Conservation (phyloP, 1,140 invertebrate species). For the Neodiprion lecontei region DNA sequence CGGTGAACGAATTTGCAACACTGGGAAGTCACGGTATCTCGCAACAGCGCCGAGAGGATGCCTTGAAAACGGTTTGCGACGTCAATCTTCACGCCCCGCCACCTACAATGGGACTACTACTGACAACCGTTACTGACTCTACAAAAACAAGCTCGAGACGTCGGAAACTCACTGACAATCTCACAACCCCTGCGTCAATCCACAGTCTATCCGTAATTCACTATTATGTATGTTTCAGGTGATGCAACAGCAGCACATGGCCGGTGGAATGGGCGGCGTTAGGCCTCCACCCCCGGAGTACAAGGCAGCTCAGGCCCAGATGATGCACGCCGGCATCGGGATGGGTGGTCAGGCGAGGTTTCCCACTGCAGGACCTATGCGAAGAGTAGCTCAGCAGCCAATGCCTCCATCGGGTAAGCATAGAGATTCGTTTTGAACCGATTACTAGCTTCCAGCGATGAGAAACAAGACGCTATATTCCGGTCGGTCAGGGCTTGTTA, state of each 20-base stretch:
- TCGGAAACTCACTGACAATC: not conserved
- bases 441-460: not conserved
- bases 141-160: not conserved
- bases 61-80: not conserved
- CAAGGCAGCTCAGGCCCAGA: constrained; percentile 70
- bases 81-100: not conserved
- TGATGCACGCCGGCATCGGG: constrained; percentile 64
- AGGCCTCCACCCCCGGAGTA: constrained; percentile 80
- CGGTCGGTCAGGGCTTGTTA: constrained; percentile 8
- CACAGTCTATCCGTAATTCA: not conserved
- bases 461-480: not conserved
- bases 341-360: constrained; percentile 60
- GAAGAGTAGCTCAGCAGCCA: constrained; percentile 70
- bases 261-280: constrained; percentile 53
- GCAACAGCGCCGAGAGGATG: not conserved
- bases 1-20: constrained; percentile 28
- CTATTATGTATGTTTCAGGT: constrained; percentile 44
- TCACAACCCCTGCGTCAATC: too few relatives aligned
- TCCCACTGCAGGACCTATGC: constrained; percentile 64
- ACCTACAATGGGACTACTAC: not conserved
- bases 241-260: constrained; percentile 60
- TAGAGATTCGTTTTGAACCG: not conserved
- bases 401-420: constrained; percentile 71
- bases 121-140: not conserved
- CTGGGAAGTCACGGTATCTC: constrained; percentile 30